Evolutionary conservation across 2,888 invertebrate genomes (phyloP).

Genomic region (Dicyrtomina minuta): DNA sequence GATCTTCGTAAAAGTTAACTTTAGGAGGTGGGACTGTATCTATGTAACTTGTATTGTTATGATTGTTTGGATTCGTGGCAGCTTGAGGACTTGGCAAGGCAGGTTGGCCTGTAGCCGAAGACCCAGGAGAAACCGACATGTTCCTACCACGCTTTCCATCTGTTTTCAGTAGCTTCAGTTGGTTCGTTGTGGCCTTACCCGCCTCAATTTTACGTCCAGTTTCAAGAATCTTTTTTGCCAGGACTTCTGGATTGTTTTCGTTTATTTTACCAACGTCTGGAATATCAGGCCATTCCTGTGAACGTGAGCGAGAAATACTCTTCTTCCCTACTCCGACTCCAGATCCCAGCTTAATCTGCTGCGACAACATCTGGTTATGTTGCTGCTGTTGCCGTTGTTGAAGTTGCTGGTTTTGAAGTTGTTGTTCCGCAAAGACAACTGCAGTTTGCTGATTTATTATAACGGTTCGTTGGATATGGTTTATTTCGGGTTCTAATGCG

Average conservation of each 20-base stretch:
- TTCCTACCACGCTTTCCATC: conserved; percentile 16
- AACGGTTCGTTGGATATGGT: conserved; percentile 67
- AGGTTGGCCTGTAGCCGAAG: conserved; percentile 27
- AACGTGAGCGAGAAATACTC: conserved; percentile 64
- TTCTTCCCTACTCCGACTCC: conserved; percentile 37
- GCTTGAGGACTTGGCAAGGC: conserved; percentile 48
- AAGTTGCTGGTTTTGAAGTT: conserved; percentile 9
- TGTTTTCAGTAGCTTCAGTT: too few species aligned
- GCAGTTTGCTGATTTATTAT: conserved; percentile 62
- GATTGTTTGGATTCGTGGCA: background rate
- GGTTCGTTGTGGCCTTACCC: conserved; percentile 68
- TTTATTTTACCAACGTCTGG: conserved; percentile 87
- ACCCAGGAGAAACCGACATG: conserved; percentile 35
- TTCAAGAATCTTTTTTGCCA: conserved; percentile 86
- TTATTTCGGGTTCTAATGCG: conserved; percentile 75
- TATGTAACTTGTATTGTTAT: background rate
- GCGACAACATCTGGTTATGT: conserved; percentile 28
- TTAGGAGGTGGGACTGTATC: conserved; percentile 44
- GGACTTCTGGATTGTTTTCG: conserved; percentile 85
- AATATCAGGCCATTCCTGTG: conserved; percentile 89
- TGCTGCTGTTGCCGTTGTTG: conserved; percentile 20
- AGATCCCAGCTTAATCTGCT: conserved; percentile 18
- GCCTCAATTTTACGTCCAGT: conserved; percentile 87
- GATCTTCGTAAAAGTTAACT: conserved; percentile 76
- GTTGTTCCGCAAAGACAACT: conserved; percentile 23